phyloP scores from a whole-genome alignment of 2,797 vertebrate genomes.

The Dermochelys coriacea region DNA sequence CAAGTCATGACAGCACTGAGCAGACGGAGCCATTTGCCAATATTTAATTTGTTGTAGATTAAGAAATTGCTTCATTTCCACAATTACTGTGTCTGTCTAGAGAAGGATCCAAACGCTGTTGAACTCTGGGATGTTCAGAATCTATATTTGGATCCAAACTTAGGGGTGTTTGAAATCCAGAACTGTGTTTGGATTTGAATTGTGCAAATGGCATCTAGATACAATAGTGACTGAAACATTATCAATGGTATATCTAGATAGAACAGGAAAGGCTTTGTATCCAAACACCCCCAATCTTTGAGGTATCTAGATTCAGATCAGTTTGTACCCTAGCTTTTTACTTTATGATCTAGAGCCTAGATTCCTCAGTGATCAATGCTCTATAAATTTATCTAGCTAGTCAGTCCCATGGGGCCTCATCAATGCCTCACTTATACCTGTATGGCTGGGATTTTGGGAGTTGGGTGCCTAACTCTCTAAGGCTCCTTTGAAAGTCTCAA shows the following conservation, averaged over 20 bases:
- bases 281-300: background rate
- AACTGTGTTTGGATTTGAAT: background rate
- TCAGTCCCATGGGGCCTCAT: background rate
- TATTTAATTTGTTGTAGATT: conserved; percentile 68
- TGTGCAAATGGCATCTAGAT: background rate
- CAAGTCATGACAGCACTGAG: conserved; percentile 53
- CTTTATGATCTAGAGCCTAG: background rate
- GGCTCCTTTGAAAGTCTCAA: background rate
- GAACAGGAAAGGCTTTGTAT: background rate
- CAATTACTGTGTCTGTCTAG: background rate
- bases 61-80: conserved; percentile 53
- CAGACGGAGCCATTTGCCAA: conserved; percentile 65
- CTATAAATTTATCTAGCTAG: background rate
- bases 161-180: conserved; percentile 19
- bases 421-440: too few species aligned
- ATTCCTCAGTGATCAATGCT: background rate
- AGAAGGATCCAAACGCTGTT: conserved; percentile 39
- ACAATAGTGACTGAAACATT: background rate
- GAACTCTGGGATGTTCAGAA: background rate
- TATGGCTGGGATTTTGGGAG: background rate
- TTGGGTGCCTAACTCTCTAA: background rate
- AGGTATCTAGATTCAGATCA: background rate
- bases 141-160: background rate
- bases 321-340: background rate
- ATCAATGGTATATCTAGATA: background rate